Evolutionary conservation across 2,888 invertebrate species (phyloP), one percentile per base, ranked within the genome.

Genomic region (Rhagonycha fulva): DNA sequence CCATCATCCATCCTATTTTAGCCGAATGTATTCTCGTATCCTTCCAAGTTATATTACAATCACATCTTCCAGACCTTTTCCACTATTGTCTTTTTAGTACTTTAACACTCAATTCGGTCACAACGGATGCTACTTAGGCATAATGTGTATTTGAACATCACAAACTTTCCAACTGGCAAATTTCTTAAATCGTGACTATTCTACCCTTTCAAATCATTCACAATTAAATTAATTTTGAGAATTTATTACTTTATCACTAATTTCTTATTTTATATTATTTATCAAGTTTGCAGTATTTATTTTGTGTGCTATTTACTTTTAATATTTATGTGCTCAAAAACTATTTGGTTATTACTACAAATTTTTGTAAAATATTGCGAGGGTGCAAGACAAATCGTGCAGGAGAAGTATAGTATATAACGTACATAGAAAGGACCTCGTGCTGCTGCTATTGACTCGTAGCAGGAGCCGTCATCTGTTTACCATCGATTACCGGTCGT

Each of bases 401-500:
- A 76, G 74, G 76, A 74, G 76, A 74, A 71, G 47, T 47, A 47
- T 47, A 47, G n/a, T 70, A 67, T 73, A 74, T 71, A 71, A 61
- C 71, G 74, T 76, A 76, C 70, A 74, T 47, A 47, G 47, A 47
- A 47, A 47, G 63, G 71, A 68, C 73, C 74, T 76, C 76, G 74
- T 76, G 74, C 71, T 74, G 61, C 71, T 76, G 76, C 76, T 76
- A 76, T 76, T 76, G 76, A 76, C 76, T 74, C 76, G 72, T 75
- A 75, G 77, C 75, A 75, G 77, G 69, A 74, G 79, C 84, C 86
- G 87, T 87, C 87, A 87, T 88, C 87, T 88, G 87, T 85, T 86
- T 85, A 83, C 85, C 87, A 88, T 88, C 87, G 87, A 88, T 88
- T 87, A 85, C 85, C 86, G 85, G 84, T 85, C 86, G 75, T 72